Evolutionary conservation across 2,797 vertebrate species (phyloP), one percentile per base, ranked within the genome.

Genomic region (Poecilia velifera): DNA sequence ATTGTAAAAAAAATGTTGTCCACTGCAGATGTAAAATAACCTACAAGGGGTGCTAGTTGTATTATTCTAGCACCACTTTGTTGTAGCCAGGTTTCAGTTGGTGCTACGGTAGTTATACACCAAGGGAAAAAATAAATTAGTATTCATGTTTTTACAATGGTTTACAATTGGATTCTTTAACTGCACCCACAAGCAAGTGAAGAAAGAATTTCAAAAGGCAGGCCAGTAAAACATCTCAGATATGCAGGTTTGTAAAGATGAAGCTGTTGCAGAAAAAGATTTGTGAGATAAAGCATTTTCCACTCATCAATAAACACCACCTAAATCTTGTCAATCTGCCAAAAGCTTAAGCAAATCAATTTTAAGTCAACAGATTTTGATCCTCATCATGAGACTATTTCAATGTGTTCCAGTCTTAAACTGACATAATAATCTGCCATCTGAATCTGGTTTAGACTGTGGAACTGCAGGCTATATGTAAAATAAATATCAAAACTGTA

Each of bases 251-350:
- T 22, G 4, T 34, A 41, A 18, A 41, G 36, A 68, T 25, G 8
- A 41, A 68, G 64, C 9, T 68, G 3, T 68, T 68, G 22, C 6
- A 64, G 34, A 28, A 31, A 59, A 59, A 59, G n/a, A 59, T 31
- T 59, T 59, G 57, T 59, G 31, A 59, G 57, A 59, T 31, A 59
- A 59, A 28, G 16, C 76, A 71, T 55, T 75, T 91, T 89, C 88
- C 77, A 87, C 78, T 88, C 77, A 84, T 92, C 92, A 84, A 83
- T 90, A 73, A 87, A 84, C 91, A 91, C 77, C 83, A 86, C 88
- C 78, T 74, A 74, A 80, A 90, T 88, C 80, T 85, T 88, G 91
- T 94, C 95, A 94, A 94, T 93, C 91, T 95, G 92, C 91, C 93
- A 93, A 87, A 80, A 74, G 88, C 88, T 57, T 57, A 59, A 36